Conservation (phyloP, 2,888 invertebrate genomes). For the Lithodes maja region DNA sequence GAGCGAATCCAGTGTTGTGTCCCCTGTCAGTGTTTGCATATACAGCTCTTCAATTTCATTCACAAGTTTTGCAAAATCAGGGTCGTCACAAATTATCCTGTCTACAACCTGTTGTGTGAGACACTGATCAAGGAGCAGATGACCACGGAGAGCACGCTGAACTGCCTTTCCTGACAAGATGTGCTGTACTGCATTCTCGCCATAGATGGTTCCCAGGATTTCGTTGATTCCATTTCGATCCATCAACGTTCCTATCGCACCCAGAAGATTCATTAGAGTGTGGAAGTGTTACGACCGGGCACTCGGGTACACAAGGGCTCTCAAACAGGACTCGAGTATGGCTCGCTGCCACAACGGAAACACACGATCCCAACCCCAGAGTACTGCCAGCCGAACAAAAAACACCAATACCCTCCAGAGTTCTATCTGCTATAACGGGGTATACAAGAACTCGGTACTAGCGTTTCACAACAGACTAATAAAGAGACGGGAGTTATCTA, state of each 20-base stretch:
- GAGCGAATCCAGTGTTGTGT: background rate
- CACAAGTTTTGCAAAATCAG: too few relatives aligned
- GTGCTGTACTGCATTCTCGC: slow-evolving; percentile 45
- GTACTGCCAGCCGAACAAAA: too few relatives aligned
- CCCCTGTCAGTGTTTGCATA: background rate
- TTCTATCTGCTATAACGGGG: too few relatives aligned
- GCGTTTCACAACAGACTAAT: too few relatives aligned
- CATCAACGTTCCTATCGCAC: slow-evolving; percentile 53
- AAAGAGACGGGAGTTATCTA: too few relatives aligned
- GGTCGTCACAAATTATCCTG: too few relatives aligned
- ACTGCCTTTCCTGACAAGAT: slow-evolving; percentile 51
- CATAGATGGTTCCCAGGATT: slow-evolving; percentile 36
- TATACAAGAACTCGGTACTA: too few relatives aligned
- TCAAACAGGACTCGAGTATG: too few relatives aligned
- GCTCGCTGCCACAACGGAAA: too few relatives aligned
- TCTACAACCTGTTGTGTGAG: slow-evolving; percentile 32
- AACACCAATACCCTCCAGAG: too few relatives aligned
- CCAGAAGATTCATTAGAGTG: slow-evolving; percentile 61
- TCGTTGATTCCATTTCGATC: slow-evolving; percentile 41
- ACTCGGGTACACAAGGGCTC: too few relatives aligned
- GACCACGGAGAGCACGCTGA: slow-evolving; percentile 19
- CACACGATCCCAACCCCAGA: too few relatives aligned
- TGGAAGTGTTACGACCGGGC: slow-evolving; percentile 47
- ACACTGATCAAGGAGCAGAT: slow-evolving; percentile 37
- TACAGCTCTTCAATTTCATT: slow-evolving; percentile 8